Conservation (phyloP, 2,888 invertebrate genomes). For the Ichneumoninae sp. region DNA sequence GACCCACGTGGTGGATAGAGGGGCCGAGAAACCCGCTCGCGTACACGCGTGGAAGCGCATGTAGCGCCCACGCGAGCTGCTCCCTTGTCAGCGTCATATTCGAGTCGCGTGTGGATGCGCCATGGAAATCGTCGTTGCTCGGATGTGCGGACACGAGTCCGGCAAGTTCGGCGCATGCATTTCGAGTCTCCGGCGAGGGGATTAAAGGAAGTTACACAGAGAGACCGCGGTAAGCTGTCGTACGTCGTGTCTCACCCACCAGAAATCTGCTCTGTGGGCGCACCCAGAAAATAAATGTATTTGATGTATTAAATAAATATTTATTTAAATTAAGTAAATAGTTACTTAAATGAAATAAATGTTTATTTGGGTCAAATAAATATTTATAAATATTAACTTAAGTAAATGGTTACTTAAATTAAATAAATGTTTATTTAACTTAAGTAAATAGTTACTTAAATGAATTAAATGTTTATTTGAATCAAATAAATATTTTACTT, state of each 20-base stretch:
- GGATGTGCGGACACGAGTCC: background rate
- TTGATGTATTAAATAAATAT: too few species aligned
- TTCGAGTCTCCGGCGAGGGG: background rate
- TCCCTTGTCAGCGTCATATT: constrained; percentile 6
- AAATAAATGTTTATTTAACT: too few species aligned
- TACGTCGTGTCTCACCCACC: constrained; percentile 10
- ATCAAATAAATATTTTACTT: too few species aligned
- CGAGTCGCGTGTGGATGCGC: background rate
- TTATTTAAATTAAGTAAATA: too few species aligned
- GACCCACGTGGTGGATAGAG: background rate
- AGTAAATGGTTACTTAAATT: too few species aligned
- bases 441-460: too few species aligned
- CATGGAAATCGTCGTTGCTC: background rate
- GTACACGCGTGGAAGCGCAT: background rate
- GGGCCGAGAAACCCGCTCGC: background rate
- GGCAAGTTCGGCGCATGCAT: background rate
- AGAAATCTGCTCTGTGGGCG: constrained; percentile 14
- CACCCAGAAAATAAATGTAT: too few species aligned
- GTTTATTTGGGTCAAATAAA: too few species aligned
- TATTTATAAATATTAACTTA: too few species aligned
- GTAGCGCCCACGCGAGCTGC: background rate
- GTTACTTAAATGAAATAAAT: too few species aligned
- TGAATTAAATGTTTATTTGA: too few species aligned
- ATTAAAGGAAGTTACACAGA: constrained; percentile 6
- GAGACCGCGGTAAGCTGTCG: background rate